Conservation (phyloP, 2,113 vertebrate genomes). For the Thalassarche chlororhynchos region DNA sequence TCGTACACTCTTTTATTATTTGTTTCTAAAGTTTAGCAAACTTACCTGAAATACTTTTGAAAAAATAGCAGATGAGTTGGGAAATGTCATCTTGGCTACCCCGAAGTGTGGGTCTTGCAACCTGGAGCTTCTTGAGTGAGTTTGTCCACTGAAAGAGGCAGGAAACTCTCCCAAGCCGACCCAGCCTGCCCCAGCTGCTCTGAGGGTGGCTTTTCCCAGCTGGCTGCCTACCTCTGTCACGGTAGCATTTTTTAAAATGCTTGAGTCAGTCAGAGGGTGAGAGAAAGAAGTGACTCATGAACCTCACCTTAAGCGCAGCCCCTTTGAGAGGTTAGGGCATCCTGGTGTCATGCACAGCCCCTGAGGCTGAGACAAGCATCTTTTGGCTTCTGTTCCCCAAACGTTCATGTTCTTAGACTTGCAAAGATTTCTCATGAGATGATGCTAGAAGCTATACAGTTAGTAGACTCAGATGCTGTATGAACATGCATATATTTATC, state of each 20-base stretch:
- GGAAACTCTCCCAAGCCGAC: not conserved
- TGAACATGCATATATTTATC: not conserved
- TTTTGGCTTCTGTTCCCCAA: not conserved
- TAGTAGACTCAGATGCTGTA: not conserved
- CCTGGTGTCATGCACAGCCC: not conserved
- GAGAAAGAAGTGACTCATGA: not conserved
- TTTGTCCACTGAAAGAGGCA: not conserved
- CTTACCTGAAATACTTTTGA: not conserved
- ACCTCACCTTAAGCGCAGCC: not conserved
- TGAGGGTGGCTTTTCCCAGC: not conserved
- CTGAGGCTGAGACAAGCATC: not conserved
- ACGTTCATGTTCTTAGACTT: not conserved
- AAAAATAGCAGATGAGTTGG: not conserved
- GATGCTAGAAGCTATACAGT: not conserved
- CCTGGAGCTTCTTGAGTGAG: not conserved
- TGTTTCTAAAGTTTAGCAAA: not conserved
- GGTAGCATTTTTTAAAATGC: not conserved
- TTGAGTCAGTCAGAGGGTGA: not conserved
- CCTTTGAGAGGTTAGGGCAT: not conserved
- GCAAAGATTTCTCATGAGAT: not conserved
- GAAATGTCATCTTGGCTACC: not conserved
- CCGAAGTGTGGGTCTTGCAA: accelerated
- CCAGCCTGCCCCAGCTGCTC: not conserved
- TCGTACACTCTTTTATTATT: not conserved
- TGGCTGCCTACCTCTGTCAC: not conserved